Evolutionary conservation across 1,140 invertebrate species (phyloP).

Genomic region (Grapholita molesta): DNA sequence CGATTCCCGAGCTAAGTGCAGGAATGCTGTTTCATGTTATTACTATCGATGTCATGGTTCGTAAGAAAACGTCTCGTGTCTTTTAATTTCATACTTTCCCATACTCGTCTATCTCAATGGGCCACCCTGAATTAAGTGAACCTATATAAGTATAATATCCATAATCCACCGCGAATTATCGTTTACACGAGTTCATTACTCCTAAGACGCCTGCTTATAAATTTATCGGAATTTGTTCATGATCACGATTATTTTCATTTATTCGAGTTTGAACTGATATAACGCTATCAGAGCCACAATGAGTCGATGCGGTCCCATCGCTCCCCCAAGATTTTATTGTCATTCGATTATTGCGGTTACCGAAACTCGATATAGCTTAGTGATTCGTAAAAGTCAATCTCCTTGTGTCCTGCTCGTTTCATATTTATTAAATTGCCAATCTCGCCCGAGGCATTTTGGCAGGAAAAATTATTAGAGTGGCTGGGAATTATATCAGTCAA

Average conservation of each 20-base stretch:
- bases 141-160: too few species aligned
- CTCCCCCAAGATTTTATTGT: constrained; percentile 4
- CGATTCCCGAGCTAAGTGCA: too few species aligned
- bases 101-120: too few species aligned
- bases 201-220: too few species aligned
- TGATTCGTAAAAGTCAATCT: constrained; percentile 15
- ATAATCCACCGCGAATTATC: too few species aligned
- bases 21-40: too few species aligned
- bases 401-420: constrained; percentile 2
- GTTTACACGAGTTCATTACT: too few species aligned
- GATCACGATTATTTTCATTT: neutral
- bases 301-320: neutral
- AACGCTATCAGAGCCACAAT: neutral
- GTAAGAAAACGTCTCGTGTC: too few species aligned
- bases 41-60: too few species aligned
- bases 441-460: neutral
- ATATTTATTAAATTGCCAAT: constrained; percentile 16
- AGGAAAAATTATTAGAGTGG: constrained; percentile 4
- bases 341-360: constrained; percentile 6
- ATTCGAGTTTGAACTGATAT: neutral
- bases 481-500: neutral
- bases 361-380: constrained; percentile 10
- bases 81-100: too few species aligned
- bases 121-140: too few species aligned
- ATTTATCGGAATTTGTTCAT: neutral